Evolutionary conservation across 2,888 invertebrate species (phyloP), one percentile per base, ranked within the genome.

Genomic region (Dasypogon diadema): DNA sequence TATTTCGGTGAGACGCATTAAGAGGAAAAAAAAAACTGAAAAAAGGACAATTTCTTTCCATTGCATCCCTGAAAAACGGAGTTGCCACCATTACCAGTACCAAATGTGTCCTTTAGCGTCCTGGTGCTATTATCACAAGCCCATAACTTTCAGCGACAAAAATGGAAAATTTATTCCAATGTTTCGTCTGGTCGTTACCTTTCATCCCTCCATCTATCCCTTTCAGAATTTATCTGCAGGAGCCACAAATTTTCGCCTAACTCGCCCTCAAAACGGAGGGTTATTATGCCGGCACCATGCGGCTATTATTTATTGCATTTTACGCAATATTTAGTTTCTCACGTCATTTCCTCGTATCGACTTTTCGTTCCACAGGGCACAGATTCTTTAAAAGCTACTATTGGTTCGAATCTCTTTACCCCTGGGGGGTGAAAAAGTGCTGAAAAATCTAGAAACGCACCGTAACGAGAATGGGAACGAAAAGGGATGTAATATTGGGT

Each of bases 251-350:
- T 68, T 48, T 21, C 4, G 21, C n/a, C 48, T 68, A 68, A 24
- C 46, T 48, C 26, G 48, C 16, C 42, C 18, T 37, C 21, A 14
- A 18, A 14, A 14, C 2, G 18, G 8, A 54, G 18, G 54, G 42
- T 8, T 12, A 42, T 34, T 18, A 3, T 22, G 21, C 6, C n/a
- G 22, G 42, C 65, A 48, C 48, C 65, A 10, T 48, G 24, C 18
- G 48, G 48, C 65, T 68, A 60, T 74, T 58, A 74, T 74, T 75
- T 77, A 70, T 70, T 65, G 70, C 68, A 74, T 63, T 77, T 77
- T 65, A 75, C 58, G 65, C 46, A 74, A 74, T 70, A 77, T 74
- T 68, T 74, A 75, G 70, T 65, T 74, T 77, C 75, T 60, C 75
- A 77, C 77, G 60, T 75, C 77, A 77, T 77, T 77, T 30, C 26